Evolutionary conservation across 2,113 vertebrate species (phyloP).

Genomic region (Pycnonotus jocosus): DNA sequence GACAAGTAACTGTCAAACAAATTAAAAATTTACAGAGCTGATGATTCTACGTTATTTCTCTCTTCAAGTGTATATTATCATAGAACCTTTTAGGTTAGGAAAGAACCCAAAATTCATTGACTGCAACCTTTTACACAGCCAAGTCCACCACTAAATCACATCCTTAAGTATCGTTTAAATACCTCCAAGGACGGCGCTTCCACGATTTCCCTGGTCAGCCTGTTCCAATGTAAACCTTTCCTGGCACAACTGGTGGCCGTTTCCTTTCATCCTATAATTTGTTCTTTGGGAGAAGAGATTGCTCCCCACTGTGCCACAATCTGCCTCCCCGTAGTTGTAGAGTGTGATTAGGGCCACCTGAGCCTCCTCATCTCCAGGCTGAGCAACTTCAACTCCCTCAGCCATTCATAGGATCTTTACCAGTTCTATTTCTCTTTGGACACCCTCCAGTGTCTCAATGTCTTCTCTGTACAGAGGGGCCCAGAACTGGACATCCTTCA

Average conservation of each 20-base stretch:
- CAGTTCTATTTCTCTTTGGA: background rate
- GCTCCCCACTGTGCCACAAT: accelerated
- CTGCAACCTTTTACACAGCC: background rate
- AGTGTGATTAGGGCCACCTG: accelerated
- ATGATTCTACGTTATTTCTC: background rate
- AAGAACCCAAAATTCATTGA: background rate
- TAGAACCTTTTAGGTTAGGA: background rate
- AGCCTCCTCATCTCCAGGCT: background rate
- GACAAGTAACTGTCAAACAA: background rate
- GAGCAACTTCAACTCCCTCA: background rate
- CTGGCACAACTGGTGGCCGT: background rate
- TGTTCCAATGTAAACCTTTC: background rate
- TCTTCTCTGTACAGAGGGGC: background rate
- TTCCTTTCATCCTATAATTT: background rate
- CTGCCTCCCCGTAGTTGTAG: background rate
- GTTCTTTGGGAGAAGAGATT: background rate
- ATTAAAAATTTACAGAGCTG: background rate
- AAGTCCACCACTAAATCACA: background rate
- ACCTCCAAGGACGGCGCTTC: background rate
- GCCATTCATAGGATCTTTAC: accelerated
- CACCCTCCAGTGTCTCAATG: accelerated
- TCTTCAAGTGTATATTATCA: background rate
- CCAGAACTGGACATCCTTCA: background rate
- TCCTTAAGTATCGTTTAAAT: background rate
- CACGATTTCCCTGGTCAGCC: background rate